Base-by-base conservation (phyloP, 2,888 invertebrate species). In the Philhelius pedissequus region DNA sequence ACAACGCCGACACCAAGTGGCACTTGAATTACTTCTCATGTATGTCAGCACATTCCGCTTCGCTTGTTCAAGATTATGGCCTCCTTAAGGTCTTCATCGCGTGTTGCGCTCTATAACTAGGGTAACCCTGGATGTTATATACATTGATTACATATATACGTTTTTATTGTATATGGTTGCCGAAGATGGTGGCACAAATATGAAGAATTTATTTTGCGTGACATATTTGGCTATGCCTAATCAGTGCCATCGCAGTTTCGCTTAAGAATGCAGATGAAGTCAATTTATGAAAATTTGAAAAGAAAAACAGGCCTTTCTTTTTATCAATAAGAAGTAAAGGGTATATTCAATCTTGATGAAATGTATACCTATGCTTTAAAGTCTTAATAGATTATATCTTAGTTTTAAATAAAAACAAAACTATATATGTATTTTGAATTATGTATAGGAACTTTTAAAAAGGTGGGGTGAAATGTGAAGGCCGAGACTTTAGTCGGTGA, bases 21-120 rank as follows among this genome's bases (percentile, higher is more conserved):
- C 64, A 86, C 86, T 86, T 73, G 48, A 86, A 81, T 81, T 81
- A 81, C 77, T 58, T 52, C 32, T 81, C 86, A 86, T 86, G 86
- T 81, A 73, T 86, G 81, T 81, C 81, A 86, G 86, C 80, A 70
- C 27, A 77, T 86, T 86, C 40, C 73, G 80, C 73, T 86, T 77
- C 62, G 75, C 69, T 69, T 79, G 75, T 18, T 66, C 52, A 56
- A 75, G 80, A 76, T 80, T 84, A 76, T 80, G 62, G 52, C 70
- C 74, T 74, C 70, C 71, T 78, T 66, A 25, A 73, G 43, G 77
- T 56, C 62, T 40, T 73, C 40, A 40, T 58, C 50, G 68, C 62
- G 43, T 43, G 8, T 30, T 43, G 8, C 20, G 9, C 45, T 64
- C 43, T 50, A 38, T 77, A 74, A 74, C 62, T 78, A 27, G 69